Percentiles rank a stretch among this genome's conserved stretches.
Conservation (phyloP, 2,113 vertebrate species). For the Cheilinus undulatus region DNA sequence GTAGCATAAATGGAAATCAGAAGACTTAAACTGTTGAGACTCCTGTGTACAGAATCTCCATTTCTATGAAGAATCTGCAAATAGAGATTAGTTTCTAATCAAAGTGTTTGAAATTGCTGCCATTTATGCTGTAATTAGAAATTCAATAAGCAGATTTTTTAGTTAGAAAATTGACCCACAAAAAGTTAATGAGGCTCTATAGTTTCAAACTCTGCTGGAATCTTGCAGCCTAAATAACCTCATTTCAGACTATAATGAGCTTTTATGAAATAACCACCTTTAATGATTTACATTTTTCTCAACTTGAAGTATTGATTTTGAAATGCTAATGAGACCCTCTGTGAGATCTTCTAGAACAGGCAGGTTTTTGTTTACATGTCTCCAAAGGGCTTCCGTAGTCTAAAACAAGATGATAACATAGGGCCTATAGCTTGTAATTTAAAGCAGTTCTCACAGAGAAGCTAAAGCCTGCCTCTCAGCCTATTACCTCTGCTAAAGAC, state of each 20-base stretch:
- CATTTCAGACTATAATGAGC: conserved; percentile 38
- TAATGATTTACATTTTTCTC: conserved; percentile 13
- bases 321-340: conserved; percentile 35
- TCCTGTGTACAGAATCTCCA: too few species aligned
- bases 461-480: conserved; percentile 25
- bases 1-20: too few species aligned
- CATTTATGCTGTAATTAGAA: conserved; percentile 23
- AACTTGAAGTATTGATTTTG: conserved; percentile 29
- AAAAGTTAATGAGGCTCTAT: conserved; percentile 53
- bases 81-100: neutral
- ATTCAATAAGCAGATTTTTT: neutral
- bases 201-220: conserved; percentile 28
- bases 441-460: conserved; percentile 38
- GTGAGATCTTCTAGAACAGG: neutral
- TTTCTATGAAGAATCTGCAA: neutral
- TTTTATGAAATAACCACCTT: conserved; percentile 30
- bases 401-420: conserved; percentile 21
- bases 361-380: neutral
- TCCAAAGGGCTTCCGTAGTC: conserved; percentile 7
- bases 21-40: too few species aligned
- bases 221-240: conserved; percentile 30
- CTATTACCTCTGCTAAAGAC: conserved; percentile 57
- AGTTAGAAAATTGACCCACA: conserved; percentile 50
- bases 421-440: conserved; percentile 20
- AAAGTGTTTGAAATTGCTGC: neutral